Base-by-base conservation (phyloP, 35 echinoderm and acorn worm species). In the Amphiura filiformis region DNA sequence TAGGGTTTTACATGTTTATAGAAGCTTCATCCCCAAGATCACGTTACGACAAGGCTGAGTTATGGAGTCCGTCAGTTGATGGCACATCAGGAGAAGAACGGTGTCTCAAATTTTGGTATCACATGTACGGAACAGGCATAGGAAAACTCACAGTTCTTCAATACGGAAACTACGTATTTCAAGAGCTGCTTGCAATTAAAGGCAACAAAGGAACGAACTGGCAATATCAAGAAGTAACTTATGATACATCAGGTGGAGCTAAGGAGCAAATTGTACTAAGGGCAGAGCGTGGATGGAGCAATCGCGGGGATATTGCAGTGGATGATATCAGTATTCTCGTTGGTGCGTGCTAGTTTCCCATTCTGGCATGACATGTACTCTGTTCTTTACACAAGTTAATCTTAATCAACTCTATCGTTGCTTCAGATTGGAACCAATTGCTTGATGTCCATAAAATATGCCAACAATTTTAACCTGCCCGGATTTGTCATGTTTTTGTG, bases 61-160 rank as follows among this genome's bases (percentile, higher is more conserved):
- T 98, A 4, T 77, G 57, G 39, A 98, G 88, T 82, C 38, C 80
- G 5, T 13, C 81, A 34, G 44, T 81, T 39, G 80, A 83, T 39
- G n/a, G 38, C 1, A 84, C 85, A 56, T 47, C 64, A 0, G 26
- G 35, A 28, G 89, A 84, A 20, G 33, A 85, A 13, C 9, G 61
- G 3, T 97, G 95, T 61, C 76, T 97, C n/a, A 86, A 88, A 9
- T 97, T 97, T 87, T 98, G 96, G 96, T 98, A 94, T 40, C 92
- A 98, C 82, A 80, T 98, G 89, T 92, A 87, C 35, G 96, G 96
- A 0, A 77, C 47, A 13, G 88, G 81, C 33, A 90, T 97, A 7
- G 95, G 95, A 31, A 87, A 61, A 23, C 77, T 97, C 12, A 86
- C 86, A 34, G 82, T 96, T 23, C 76, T 56, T 39, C 39, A 78